These are phyloP conservation scores for Enteromius mattozi DNA, from an alignment of 2,797 vertebrate genomes.

Conservation along the genomic window DNA sequence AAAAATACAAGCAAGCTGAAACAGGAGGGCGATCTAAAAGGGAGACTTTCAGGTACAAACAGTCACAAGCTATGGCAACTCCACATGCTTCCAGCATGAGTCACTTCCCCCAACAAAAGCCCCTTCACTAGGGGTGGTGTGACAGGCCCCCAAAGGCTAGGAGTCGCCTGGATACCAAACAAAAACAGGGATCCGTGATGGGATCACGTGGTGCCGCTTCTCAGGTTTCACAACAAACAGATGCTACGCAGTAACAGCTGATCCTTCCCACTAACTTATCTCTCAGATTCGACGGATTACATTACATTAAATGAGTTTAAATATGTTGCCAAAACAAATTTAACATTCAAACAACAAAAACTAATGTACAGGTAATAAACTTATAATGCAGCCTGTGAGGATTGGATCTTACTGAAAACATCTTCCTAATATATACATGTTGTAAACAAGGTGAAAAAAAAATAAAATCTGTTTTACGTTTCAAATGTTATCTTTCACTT, in stretches of 20 bases:
- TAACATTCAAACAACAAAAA: background rate
- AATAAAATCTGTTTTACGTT: background rate
- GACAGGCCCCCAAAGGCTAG: conserved; percentile 61
- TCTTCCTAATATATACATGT: background rate
- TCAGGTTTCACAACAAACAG: conserved; percentile 98
- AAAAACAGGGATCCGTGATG: conserved; percentile 75
- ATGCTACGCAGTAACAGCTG: conserved; percentile 76
- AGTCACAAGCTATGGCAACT: conserved; percentile 22
- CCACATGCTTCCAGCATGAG: conserved; percentile 19
- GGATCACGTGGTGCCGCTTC: conserved; percentile 81
- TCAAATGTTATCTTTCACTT: background rate
- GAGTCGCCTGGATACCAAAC: conserved; percentile 84
- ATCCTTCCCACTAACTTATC: background rate
- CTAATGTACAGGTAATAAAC: background rate
- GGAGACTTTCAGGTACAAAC: conserved; percentile 28
- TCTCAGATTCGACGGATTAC: background rate
- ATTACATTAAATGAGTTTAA: background rate
- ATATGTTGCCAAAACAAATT: background rate
- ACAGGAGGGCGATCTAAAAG: conserved; percentile 21
- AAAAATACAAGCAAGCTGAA: conserved; percentile 32
- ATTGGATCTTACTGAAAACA: background rate
- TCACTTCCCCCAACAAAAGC: conserved; percentile 53
- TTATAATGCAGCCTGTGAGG: background rate
- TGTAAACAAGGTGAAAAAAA: background rate
- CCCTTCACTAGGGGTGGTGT: conserved; percentile 42